Conservation (phyloP, 2,888 invertebrate genomes). For the Hesperia comma region DNA sequence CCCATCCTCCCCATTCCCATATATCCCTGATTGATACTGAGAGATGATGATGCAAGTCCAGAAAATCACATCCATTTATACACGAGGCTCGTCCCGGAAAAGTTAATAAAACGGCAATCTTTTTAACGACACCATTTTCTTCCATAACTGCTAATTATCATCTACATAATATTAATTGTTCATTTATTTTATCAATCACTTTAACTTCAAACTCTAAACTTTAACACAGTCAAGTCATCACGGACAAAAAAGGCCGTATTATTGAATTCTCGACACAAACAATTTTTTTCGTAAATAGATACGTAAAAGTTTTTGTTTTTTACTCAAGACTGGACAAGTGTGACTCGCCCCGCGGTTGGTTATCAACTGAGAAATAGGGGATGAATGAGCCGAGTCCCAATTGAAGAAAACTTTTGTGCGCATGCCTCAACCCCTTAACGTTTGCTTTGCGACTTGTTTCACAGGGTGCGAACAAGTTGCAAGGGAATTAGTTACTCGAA, state of each 20-base stretch:
- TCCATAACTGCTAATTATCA: conserved; percentile 67
- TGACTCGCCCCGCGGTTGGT: conserved; percentile 47
- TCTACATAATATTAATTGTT: conserved; percentile 20
- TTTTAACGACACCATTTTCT: conserved; percentile 60
- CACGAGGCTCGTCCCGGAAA: conserved; percentile 54
- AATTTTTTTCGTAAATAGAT: conserved; percentile 23
- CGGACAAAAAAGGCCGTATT: background rate
- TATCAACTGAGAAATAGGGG: conserved; percentile 60
- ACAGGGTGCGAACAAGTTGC: background rate
- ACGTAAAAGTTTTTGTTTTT: conserved; percentile 54
- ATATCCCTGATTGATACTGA: conserved; percentile 57
- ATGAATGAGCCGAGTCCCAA: conserved; percentile 58
- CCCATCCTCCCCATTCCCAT: conserved; percentile 59
- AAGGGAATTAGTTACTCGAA: background rate
- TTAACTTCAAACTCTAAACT: background rate
- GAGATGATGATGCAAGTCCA: conserved; percentile 65
- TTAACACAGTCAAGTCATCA: background rate
- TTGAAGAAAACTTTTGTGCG: conserved; percentile 53
- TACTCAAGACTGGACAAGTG: conserved; percentile 48
- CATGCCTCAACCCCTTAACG: conserved; percentile 56
- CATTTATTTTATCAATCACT: conserved; percentile 8
- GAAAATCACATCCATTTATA: conserved; percentile 80
- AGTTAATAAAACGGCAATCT: conserved; percentile 59
- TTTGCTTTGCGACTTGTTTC: conserved; percentile 1
- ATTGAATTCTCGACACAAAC: conserved; percentile 15